phyloP scores from a whole-genome alignment of 2,113 vertebrate species.

The Poicephalus meyeri region DNA sequence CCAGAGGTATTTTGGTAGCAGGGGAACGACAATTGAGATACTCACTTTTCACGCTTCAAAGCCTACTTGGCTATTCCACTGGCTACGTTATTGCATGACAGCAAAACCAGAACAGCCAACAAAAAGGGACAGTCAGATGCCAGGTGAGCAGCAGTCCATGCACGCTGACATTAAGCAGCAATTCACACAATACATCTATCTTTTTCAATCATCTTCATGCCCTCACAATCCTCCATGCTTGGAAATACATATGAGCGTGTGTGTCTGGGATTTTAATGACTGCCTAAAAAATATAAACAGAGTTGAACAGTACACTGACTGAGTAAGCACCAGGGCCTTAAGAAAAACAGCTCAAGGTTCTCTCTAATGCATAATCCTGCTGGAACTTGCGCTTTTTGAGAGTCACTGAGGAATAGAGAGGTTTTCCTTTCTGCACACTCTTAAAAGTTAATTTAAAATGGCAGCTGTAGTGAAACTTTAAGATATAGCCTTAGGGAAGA shows the following conservation, averaged over 20 bases:
- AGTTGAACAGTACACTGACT: constrained; percentile 24
- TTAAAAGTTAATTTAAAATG: constrained; percentile 67
- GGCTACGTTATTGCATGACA: fast-evolving
- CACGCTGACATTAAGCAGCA: not conserved
- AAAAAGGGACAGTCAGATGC: not conserved
- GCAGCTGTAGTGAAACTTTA: constrained; percentile 50
- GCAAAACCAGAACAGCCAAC: not conserved
- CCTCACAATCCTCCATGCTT: not conserved
- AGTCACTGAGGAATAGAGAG: constrained; percentile 51
- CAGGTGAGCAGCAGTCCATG: not conserved
- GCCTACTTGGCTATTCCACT: not conserved
- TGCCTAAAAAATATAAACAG: constrained; percentile 58
- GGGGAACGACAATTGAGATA: not conserved
- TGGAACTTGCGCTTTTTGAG: constrained; percentile 56
- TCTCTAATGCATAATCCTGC: constrained; percentile 61
- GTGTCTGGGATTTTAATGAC: constrained; percentile 53
- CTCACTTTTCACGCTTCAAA: not conserved
- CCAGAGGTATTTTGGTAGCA: not conserved
- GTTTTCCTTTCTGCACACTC: constrained; percentile 52
- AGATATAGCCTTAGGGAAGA: constrained; percentile 39
- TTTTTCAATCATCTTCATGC: not conserved
- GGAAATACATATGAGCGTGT: not conserved
- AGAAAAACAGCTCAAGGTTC: constrained; percentile 61
- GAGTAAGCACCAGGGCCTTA: constrained; percentile 42
- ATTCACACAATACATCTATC: not conserved